Evolutionary conservation across 2,888 invertebrate genomes (phyloP), one percentile per base, ranked within the genome.

Genomic region (Papilio elwesi): DNA sequence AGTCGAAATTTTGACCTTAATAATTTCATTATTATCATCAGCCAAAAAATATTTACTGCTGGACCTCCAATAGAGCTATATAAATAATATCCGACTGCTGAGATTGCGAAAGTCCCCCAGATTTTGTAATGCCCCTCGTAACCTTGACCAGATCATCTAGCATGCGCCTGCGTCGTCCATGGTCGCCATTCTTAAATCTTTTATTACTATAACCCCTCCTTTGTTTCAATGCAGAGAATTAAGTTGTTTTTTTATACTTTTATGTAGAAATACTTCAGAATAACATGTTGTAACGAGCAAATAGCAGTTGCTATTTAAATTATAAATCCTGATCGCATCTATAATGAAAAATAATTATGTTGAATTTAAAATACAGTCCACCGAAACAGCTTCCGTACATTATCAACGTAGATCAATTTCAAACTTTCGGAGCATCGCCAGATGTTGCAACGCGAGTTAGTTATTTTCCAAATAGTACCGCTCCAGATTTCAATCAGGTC

Each of bases 341-440:
- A n/a, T 0, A 59, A 59, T 59, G 0, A 36, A n/a, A 59, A 38
- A 4, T 59, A 10, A 8, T 59, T 59, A n/a, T 0, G 6, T 43
- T 62, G 43, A 51, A 53, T 15, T 53, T n/a, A 15, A n/a, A 49
- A 36, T 38, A n/a, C 65, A 48, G 55, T 51, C 68, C 55, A 63
- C 63, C 57, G 57, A 71, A 65, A 72, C 49, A 66, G 70, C 53
- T 62, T 36, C 63, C 38, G 71, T 67, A 53, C 70, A 51, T 69
- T 63, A 57, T 69, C 43, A 15, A 43, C 47, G 59, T 71, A 59
- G 64, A 71, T 73, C 73, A 74, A 73, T 74, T 75, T 74, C 57
- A 68, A 71, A 70, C 73, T 70, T 72, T 74, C 65, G 47, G 53
- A 68, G 67, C 69, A 67, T 70, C 68, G 66, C 71, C 76, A 73